Percentiles rank a stretch among this genome's conserved stretches.
Evolutionary conservation across 2,888 invertebrate species (phyloP).

Genomic region (Euplexia lucipara): DNA sequence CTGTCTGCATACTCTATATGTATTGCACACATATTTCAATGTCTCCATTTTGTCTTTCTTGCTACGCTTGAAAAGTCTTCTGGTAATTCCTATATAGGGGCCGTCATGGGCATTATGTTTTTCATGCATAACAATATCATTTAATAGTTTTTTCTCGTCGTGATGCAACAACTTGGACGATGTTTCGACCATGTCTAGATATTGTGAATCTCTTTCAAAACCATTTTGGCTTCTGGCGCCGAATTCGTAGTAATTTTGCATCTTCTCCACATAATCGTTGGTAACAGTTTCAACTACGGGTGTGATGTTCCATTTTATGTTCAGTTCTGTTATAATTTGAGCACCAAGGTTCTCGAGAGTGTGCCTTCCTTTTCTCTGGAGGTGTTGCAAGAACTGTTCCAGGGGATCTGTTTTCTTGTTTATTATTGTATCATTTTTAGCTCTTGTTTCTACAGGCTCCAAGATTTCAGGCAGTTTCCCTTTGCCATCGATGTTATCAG

Average conservation of each 20-base stretch:
- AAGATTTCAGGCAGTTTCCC: constrained; percentile 6
- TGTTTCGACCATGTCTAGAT: constrained; percentile 66
- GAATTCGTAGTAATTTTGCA: constrained; percentile 44
- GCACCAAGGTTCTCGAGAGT: constrained; percentile 1
- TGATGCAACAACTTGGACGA: constrained; percentile 57
- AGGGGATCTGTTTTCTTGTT: neutral
- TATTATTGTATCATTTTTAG: neutral
- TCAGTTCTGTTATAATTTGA: constrained; percentile 27
- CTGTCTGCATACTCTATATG: constrained; percentile 66
- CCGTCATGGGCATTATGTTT: neutral
- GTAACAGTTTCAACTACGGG: neutral
- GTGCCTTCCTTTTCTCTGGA: constrained; percentile 30
- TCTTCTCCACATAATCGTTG: constrained; percentile 23
- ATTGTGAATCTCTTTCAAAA: constrained; percentile 60
- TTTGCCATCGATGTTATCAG: neutral
- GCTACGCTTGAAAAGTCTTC: constrained; percentile 50
- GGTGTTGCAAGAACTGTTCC: constrained; percentile 21
- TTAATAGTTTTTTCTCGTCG: constrained; percentile 54
- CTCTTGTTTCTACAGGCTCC: constrained; percentile 3
- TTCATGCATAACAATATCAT: constrained; percentile 43
- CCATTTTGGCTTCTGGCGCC: neutral
- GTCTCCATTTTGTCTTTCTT: constrained; percentile 64
- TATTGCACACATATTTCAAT: constrained; percentile 65
- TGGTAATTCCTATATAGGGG: constrained; percentile 8
- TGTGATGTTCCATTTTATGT: constrained; percentile 20